Base-by-base conservation (phyloP, 2,888 invertebrate genomes). In the Choreutis nemorana region DNA sequence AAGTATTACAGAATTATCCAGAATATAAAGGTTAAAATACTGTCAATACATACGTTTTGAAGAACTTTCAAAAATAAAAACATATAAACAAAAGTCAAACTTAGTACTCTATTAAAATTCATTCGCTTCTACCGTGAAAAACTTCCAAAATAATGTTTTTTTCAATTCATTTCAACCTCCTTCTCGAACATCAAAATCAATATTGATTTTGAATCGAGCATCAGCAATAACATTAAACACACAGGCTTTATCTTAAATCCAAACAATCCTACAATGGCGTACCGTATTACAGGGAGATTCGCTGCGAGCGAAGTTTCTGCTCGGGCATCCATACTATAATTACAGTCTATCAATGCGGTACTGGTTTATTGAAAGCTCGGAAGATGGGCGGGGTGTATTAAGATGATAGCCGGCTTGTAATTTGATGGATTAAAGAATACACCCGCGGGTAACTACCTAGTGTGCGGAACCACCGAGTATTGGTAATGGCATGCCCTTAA, bases 361-460 rank as follows among this genome's bases (percentile, higher is more conserved):
- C 66, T 50, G 68, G 61, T 57, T 75, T 73, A 75, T 77, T 73
- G 75, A 75, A 73, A 72, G 71, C 60, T 61, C 54, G 55, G 45
- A 39, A 47, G 52, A 55, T 63, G 67, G 78, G 75, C 75, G 75
- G 73, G 59, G 67, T 60, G 66, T 64, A 77, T 77, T 77, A 77
- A 66, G 66, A 63, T 64, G 70, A 70, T 71, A 58, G 58, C 60
- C 57, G 70, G 65, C 70, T 70, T 59, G 71, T 72, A 75, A 77
- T 77, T 77, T 73, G 75, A 71, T 67, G 67, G 64, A 73, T 71
- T 64, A 66, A 64, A 68, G 72, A 64, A 71, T 59, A 64, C 61
- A 65, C 67, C 68, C 70, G 68, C 57, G 42, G 63, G 61, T 50
- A 64, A 64, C 64, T 50, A 58, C 55, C n/a, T n/a, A n/a, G n/a